Conservation (phyloP, 2,888 invertebrate genomes). For the Amiota mariae region DNA sequence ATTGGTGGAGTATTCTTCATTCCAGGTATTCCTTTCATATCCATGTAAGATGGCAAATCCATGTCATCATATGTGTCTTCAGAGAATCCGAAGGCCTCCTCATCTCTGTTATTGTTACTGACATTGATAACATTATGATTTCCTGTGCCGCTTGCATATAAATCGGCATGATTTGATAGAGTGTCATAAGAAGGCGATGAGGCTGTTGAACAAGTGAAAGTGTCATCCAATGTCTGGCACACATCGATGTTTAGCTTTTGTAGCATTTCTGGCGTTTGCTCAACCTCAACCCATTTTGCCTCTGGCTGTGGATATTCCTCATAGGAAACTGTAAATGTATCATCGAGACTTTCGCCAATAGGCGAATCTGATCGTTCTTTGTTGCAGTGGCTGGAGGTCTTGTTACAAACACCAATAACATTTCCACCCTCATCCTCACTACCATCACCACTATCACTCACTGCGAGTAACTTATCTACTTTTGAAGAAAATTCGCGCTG, state of each 20-base stretch:
- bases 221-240: constrained; percentile 26
- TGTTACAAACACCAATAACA: too few species aligned
- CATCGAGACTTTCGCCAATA: not conserved
- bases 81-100: too few species aligned
- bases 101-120: constrained; percentile 34
- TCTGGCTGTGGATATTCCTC: constrained; percentile 42
- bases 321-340: not conserved
- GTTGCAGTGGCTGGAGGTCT: too few species aligned
- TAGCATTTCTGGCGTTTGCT: constrained; percentile 37
- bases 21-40: too few species aligned
- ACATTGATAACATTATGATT: constrained; percentile 59
- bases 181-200: not conserved
- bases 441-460: too few species aligned
- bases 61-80: too few species aligned
- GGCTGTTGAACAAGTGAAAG: not conserved
- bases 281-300: constrained; percentile 49
- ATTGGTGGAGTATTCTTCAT: too few species aligned
- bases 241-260: constrained; percentile 38
- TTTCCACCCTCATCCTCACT: too few species aligned
- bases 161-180: not conserved
- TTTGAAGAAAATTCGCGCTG: not conserved
- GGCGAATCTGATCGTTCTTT: constrained; percentile 20
- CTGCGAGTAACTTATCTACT: too few species aligned
- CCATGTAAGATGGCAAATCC: too few species aligned
- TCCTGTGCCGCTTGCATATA: not conserved